phyloP scores from a whole-genome alignment of 2,888 invertebrate species.

The Zele albiditarsus region DNA sequence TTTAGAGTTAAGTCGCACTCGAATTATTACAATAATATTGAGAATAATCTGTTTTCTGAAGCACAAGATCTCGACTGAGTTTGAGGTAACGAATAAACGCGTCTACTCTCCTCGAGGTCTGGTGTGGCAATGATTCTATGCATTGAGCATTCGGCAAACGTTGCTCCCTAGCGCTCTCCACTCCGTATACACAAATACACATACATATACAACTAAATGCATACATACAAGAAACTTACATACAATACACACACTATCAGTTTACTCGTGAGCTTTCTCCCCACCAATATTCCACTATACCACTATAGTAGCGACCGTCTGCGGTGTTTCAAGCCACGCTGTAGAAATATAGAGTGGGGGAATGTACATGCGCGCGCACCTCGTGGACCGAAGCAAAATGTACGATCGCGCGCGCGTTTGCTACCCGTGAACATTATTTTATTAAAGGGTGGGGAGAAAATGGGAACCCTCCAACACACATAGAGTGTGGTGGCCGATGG shows the following conservation, averaged over 20 bases:
- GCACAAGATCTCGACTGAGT: slow-evolving; percentile 67
- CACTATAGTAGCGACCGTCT: slow-evolving; percentile 46
- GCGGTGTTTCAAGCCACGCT: slow-evolving; percentile 35
- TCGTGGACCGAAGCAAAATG: slow-evolving; percentile 40
- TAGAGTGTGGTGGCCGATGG: slow-evolving; percentile 19
- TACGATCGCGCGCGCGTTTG: slow-evolving; percentile 31
- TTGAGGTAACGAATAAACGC: slow-evolving; percentile 63
- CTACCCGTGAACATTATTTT: slow-evolving; percentile 19
- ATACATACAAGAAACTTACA: slow-evolving; percentile 13
- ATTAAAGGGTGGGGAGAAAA: slow-evolving; percentile 13
- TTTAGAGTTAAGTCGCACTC: slow-evolving; percentile 1
- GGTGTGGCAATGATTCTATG: slow-evolving; percentile 70
- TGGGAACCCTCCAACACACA: slow-evolving; percentile 9
- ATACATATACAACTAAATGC: slow-evolving; percentile 24
- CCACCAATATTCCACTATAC: slow-evolving; percentile 19
- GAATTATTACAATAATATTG: slow-evolving; percentile 11
- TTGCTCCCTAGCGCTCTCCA: slow-evolving; percentile 59
- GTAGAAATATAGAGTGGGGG: slow-evolving; percentile 32
- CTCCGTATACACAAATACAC: slow-evolving; percentile 35
- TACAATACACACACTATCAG: slow-evolving; percentile 33
- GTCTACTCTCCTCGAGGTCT: slow-evolving; percentile 71
- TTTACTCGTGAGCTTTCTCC: slow-evolving; percentile 26
- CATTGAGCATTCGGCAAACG: slow-evolving; percentile 62
- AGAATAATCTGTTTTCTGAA: slow-evolving; percentile 40
- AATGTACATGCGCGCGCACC: slow-evolving; percentile 50